Base-by-base conservation (phyloP, 1,140 invertebrate species). In the Kradibia gibbosae region DNA sequence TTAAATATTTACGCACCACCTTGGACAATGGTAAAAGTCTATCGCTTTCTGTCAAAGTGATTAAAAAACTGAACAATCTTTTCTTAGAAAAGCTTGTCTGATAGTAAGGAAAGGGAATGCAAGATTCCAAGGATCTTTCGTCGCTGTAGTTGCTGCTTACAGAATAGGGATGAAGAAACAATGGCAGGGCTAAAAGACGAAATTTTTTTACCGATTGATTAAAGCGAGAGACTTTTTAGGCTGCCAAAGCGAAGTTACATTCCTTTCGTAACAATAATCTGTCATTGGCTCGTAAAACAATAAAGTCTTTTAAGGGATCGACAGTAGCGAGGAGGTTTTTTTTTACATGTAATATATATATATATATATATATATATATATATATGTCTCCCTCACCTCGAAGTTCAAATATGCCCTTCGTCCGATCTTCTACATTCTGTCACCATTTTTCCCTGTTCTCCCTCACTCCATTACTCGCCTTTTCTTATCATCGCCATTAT, bases 211-310 rank as follows among this genome's bases (percentile, higher is more conserved):
- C 53, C 83, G 85, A 87, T 87, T 88, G 85, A 85, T 88, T 86
- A 88, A 87, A 87, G 83, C 80, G 81, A 80, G 80, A 84, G 79
- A 70, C 76, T 75, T 81, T 75, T 45, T 73, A 78, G 83, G 75
- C 70, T 77, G 78, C 13, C 72, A 31, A 25, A 22, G 39, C 34
- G 71, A 17, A 39, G 53, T n/a, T n/a, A 42, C 83, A 78, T 67
- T 86, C 81, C 82, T 74, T 85, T 88, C 87, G 84, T 88, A 87
- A 88, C 89, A 87, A 86, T 90, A 90, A 90, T 90, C 88, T 86
- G 85, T 89, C 90, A 90, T 88, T 88, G 87, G 88, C 85, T 87
- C 87, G 87, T 90, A 90, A 90, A 90, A 90, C 87, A 88, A 90
- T 90, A 89, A 90, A 90, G 84, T 88, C 86, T 87, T 87, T 88